Evolutionary conservation across 2,888 invertebrate genomes (phyloP).

Genomic region (Dascillus cervinus): DNA sequence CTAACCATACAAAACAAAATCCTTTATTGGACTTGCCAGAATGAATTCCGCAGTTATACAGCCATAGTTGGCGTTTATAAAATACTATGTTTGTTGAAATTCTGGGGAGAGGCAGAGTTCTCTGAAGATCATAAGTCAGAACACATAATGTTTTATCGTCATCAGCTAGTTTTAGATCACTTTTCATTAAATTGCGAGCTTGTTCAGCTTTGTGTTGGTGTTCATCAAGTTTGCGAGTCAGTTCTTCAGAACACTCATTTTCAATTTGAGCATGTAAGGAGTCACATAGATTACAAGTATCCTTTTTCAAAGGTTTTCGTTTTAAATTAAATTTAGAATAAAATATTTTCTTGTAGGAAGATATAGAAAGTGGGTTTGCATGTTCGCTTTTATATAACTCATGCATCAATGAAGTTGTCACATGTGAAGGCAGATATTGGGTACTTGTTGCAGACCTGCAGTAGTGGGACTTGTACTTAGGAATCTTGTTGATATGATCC

Average conservation of each 20-base stretch:
- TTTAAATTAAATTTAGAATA: slow-evolving; percentile 4
- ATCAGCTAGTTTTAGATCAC: slow-evolving; percentile 8
- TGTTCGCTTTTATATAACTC: too few species aligned
- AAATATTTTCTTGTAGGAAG: too few species aligned
- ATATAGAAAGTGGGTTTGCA: too few species aligned
- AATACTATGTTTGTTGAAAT: slow-evolving; percentile 22
- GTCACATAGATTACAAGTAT: slow-evolving; percentile 9
- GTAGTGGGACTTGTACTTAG: too few species aligned
- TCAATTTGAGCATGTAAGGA: slow-evolving; percentile 3
- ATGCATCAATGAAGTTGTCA: too few species aligned
- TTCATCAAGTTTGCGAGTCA: slow-evolving; percentile 3
- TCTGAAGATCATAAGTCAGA: slow-evolving; percentile 21
- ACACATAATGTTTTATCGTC: slow-evolving; percentile 7
- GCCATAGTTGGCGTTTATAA: slow-evolving; percentile 27
- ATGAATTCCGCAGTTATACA: slow-evolving; percentile 23
- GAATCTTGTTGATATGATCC: too few species aligned
- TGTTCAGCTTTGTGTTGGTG: slow-evolving; percentile 3
- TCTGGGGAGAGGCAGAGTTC: slow-evolving; percentile 21
- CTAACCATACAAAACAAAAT: slow-evolving; percentile 21
- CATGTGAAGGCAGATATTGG: too few species aligned
- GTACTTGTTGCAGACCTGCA: too few species aligned
- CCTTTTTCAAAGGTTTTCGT: slow-evolving; percentile 7
- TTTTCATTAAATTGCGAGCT: slow-evolving; percentile 10
- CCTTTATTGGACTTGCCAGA: slow-evolving; percentile 10
- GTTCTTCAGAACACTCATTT: slow-evolving; percentile 2